Percentiles rank a stretch among this genome's conserved stretches.
These are phyloP conservation scores for Acrocyrtus sp. DNA, from an alignment of 2,888 invertebrate genomes.

Conservation along the genomic window DNA sequence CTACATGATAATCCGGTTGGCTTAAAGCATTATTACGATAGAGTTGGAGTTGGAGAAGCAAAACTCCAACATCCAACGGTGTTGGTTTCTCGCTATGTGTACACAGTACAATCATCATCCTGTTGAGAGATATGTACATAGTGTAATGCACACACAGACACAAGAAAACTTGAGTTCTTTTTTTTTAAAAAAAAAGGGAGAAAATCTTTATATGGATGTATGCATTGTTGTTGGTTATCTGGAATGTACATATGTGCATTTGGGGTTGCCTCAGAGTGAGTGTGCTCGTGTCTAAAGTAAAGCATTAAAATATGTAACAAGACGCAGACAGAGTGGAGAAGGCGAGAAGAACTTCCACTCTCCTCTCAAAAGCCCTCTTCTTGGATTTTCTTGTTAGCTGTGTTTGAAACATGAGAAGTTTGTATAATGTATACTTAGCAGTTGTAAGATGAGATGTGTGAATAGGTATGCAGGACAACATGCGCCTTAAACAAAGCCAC, in stretches of 20 bases:
- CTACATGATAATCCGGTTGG: too few relatives aligned
- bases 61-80: too few relatives aligned
- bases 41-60: too few relatives aligned
- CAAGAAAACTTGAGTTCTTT: too few relatives aligned
- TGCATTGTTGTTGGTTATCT: conserved; percentile 33
- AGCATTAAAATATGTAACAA: conserved; percentile 37
- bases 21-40: too few relatives aligned
- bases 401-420: conserved; percentile 15
- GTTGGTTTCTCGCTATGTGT: background rate
- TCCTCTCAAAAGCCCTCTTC: background rate
- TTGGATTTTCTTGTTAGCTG: background rate
- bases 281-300: conserved; percentile 20
- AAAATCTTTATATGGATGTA: conserved; percentile 8
- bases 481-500: conserved; percentile 63
- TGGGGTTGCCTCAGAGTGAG: background rate
- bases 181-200: background rate
- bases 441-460: conserved; percentile 27
- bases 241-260: conserved; percentile 14
- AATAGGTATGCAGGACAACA: conserved; percentile 47
- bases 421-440: background rate
- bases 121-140: conserved; percentile 23
- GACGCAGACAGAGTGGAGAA: conserved; percentile 29
- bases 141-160: too few relatives aligned
- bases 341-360: too few relatives aligned
- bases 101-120: conserved; percentile 15